Base-by-base conservation (phyloP, 2,113 vertebrate genomes). In the Brienomyrus longianalis region DNA sequence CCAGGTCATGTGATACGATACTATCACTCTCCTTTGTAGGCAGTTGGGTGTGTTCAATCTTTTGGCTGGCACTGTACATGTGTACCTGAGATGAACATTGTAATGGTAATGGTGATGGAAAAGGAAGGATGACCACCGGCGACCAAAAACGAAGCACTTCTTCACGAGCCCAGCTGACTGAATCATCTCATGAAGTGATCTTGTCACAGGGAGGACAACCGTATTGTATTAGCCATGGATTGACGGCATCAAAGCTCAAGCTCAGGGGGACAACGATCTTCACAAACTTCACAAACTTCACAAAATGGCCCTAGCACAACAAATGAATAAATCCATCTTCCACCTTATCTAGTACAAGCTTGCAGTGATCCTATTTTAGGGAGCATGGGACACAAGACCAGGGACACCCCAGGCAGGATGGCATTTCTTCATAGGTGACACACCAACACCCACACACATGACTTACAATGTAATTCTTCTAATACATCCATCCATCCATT, bases 1-100 rank as follows among this genome's bases (percentile, higher is more conserved):
- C 59, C 23, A 62, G 59, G 59, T n/a, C 59, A 27, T 62, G 59
- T 27, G 59, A 62, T 62, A 62, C 9, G 59, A 62, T 0, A 27
- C 51, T n/a, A 59, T 8, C 59, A 66, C 62, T 66, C 62, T 66
- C 62, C 62, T 66, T 66, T 66, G 62, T 31, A 27, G 62, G n/a
- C 0, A 10, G 2, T 10, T 11, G 27, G 62, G 62, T 13, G n/a
- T 66, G 62, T 31, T 27, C n/a, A 66, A 27, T 10, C 3, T 0
- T 66, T 66, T 66, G 62, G 19, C n/a, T 27, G 23, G 9, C 2
- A 66, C n/a, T 27, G 62, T 66, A 86, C 59, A 90, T 66, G 70
- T 90, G 31, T 84, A 74, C 84, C 90, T 83, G 86, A 59, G 39
- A 56, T 84, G 52, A 31, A 15, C 43, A 88, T 90, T 88, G 90